Evolutionary conservation across 2,797 vertebrate genomes (phyloP), one percentile per base, ranked within the genome.

Genomic region (Channa striata): DNA sequence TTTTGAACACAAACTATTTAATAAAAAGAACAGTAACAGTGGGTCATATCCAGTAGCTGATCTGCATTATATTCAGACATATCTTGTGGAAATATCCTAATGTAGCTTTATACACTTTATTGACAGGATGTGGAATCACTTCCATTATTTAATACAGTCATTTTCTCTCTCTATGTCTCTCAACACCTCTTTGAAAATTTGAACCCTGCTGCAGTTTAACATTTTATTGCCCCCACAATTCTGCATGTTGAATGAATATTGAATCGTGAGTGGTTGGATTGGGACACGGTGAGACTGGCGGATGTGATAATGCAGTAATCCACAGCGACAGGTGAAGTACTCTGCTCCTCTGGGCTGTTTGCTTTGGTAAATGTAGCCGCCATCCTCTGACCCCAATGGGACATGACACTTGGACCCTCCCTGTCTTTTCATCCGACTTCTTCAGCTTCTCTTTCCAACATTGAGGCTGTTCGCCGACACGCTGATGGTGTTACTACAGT

Each of bases 301-400:
- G 83, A 91, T 69, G 87, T 82, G 87, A 86, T 85, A 74, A 85
- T 80, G 83, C 60, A 75, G 62, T 89, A 85, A 93, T 91, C 72
- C 62, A 76, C 85, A 68, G 72, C 53, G 91, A 92, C 92, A 90
- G 85, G 85, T 90, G 89, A 90, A 88, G 87, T 87, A 88, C 90
- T 90, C 85, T 86, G 84, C 80, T 89, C 79, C 86, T 87, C 84
- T 63, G 67, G 76, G 83, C 86, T 89, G 91, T 91, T 91, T 88
- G 89, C 88, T 89, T 87, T 91, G 89, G 88, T 93, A 90, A 91
- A 84, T 86, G 90, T 90, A 87, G 80, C 68, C 50, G 44, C 87
- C 72, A 64, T 89, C 44, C 16, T 72, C 73, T 92, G 90, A 92
- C 89, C 92, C 87, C 91, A 91, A 93, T 92, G 90, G 88, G 90